Evolutionary conservation across 2,113 vertebrate genomes (phyloP).

Genomic region (Mixornis gularis): DNA sequence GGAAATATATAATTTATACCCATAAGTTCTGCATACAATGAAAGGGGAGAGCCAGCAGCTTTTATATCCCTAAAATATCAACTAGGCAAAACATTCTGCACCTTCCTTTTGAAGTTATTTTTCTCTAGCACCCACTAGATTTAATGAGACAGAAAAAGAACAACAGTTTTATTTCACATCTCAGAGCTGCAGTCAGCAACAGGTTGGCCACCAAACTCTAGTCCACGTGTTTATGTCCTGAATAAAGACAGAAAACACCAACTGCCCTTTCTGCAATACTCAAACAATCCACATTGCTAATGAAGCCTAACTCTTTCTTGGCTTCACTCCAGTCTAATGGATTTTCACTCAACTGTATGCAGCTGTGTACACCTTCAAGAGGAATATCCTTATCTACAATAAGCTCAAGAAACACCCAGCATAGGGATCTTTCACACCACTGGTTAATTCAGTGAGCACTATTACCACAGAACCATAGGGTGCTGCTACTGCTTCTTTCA

Average conservation of each 20-base stretch:
- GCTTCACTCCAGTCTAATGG: neutral
- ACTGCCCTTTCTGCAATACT: neutral
- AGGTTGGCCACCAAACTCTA: neutral
- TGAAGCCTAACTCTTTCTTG: neutral
- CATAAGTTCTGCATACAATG: neutral
- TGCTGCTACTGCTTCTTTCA: neutral
- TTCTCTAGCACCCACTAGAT: neutral
- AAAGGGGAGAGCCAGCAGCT: neutral
- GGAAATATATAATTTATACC: neutral
- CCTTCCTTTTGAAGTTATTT: neutral
- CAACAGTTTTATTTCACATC: rapidly evolving
- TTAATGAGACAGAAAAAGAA: neutral
- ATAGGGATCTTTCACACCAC: neutral
- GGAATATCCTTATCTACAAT: neutral
- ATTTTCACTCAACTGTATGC: neutral
- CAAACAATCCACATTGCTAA: neutral
- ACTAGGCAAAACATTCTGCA: neutral
- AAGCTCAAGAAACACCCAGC: neutral
- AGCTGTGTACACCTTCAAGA: neutral
- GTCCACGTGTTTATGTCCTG: neutral
- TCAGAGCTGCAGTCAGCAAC: rapidly evolving
- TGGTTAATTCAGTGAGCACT: neutral
- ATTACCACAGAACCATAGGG: neutral
- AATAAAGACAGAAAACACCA: neutral
- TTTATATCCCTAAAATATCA: neutral